A percentile compares a stretch with the other conserved stretches of the same genome.
phyloP scores from a whole-genome alignment of 2,888 invertebrate species.

The Cheilosia impressa region DNA sequence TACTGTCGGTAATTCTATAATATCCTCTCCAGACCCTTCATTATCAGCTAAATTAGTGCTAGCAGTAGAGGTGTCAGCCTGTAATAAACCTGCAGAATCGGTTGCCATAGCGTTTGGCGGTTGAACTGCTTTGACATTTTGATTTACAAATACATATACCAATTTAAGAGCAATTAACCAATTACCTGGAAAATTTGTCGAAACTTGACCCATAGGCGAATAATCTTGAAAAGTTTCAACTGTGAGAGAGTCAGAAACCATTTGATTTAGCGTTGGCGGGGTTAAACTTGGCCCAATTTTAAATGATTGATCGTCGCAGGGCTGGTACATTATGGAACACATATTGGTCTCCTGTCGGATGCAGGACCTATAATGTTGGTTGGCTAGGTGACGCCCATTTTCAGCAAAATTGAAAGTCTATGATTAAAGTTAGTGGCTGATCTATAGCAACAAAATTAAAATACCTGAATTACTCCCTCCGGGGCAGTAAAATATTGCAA shows the following conservation, averaged over 20 bases:
- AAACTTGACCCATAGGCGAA: not conserved
- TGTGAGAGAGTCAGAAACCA: not conserved
- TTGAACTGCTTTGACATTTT: conserved; percentile 6
- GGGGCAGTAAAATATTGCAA: conserved; percentile 88
- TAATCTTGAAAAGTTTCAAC: conserved; percentile 8
- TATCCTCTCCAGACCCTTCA: conserved; percentile 85
- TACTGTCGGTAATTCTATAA: conserved; percentile 62
- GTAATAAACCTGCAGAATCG: not conserved
- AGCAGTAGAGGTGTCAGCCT: conserved; percentile 31
- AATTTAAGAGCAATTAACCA: not conserved
- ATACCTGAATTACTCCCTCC: conserved; percentile 85
- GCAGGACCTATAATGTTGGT: conserved; percentile 91
- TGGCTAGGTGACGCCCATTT: conserved; percentile 91
- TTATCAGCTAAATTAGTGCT: conserved; percentile 79
- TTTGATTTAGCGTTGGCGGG: conserved; percentile 3
- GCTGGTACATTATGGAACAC: conserved; percentile 91
- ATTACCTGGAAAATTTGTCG: conserved; percentile 29
- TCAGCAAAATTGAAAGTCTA: conserved; percentile 92
- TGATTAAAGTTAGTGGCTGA: conserved; percentile 13
- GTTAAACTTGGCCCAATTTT: conserved; percentile 86
- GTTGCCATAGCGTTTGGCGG: not conserved
- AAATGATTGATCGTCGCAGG: conserved; percentile 91
- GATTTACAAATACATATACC: not conserved
- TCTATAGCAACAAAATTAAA: not conserved
- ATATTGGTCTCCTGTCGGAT: conserved; percentile 88